Conservation (phyloP, 2,888 invertebrate species). For the Eilema sororculum region DNA sequence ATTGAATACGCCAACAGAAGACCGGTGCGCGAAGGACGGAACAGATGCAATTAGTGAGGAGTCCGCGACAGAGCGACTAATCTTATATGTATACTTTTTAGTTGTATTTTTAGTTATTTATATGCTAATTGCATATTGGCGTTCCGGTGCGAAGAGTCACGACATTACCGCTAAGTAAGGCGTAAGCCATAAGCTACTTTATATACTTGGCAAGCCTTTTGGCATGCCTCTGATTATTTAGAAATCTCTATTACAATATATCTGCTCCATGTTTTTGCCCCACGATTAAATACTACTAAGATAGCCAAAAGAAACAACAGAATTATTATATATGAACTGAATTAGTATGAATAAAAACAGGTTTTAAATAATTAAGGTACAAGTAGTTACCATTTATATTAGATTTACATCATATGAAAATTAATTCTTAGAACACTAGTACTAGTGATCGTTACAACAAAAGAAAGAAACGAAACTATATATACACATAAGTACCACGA, state of each 20-base stretch:
- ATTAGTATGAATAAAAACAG: conserved; percentile 33
- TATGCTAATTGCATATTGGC: too few species aligned
- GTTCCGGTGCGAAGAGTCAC: too few species aligned
- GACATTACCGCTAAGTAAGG: too few species aligned
- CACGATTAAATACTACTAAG: conserved; percentile 14
- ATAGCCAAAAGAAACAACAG: conserved; percentile 25
- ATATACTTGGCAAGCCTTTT: not conserved
- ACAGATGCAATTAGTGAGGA: too few species aligned
- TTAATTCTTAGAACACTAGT: conserved; percentile 36
- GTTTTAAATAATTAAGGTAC: conserved; percentile 53
- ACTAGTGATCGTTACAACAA: conserved; percentile 31
- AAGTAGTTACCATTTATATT: conserved; percentile 46
- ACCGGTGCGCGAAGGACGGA: too few species aligned
- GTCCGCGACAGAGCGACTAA: too few species aligned
- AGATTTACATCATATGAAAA: conserved; percentile 40
- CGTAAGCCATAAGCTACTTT: too few species aligned
- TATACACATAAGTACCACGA: conserved; percentile 50
- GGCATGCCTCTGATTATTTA: not conserved
- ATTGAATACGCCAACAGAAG: too few species aligned
- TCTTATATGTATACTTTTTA: too few species aligned
- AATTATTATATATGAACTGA: conserved; percentile 20
- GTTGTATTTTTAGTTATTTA: too few species aligned
- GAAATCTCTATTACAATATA: not conserved
- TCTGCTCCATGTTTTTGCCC: not conserved
- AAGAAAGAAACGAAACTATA: conserved; percentile 46